Conservation (phyloP, 2,113 vertebrate genomes). For the Daubentonia madagascariensis region DNA sequence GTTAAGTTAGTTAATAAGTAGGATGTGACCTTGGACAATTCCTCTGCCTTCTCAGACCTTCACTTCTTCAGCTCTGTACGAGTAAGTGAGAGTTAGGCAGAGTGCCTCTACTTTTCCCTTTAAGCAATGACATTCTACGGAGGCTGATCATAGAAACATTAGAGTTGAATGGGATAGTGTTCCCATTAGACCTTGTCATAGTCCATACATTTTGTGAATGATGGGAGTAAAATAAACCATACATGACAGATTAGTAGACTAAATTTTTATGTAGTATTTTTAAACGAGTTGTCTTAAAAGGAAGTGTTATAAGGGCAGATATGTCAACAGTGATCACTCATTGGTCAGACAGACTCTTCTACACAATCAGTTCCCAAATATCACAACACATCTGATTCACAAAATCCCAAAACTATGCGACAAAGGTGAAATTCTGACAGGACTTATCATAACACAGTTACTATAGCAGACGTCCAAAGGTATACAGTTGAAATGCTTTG, state of each 20-base stretch:
- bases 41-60: background rate
- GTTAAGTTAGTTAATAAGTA: background rate
- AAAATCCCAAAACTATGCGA: background rate
- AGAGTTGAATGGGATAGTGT: background rate
- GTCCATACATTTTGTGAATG: background rate
- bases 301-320: no score
- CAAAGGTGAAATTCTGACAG: background rate
- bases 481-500: background rate
- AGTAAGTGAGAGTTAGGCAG: background rate
- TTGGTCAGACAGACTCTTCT: background rate
- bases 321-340: background rate
- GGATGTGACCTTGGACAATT: background rate
- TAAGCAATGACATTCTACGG: background rate
- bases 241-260: no score
- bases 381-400: background rate
- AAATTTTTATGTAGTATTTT: no score
- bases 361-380: background rate
- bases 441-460: background rate
- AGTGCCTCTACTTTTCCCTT: background rate
- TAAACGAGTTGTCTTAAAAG: no score
- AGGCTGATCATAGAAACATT: background rate
- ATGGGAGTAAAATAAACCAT: background rate
- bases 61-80: background rate
- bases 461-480: background rate
- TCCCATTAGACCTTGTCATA: background rate